phyloP scores from a whole-genome alignment of 2,888 invertebrate genomes.

The Pristionchus japonicus region DNA sequence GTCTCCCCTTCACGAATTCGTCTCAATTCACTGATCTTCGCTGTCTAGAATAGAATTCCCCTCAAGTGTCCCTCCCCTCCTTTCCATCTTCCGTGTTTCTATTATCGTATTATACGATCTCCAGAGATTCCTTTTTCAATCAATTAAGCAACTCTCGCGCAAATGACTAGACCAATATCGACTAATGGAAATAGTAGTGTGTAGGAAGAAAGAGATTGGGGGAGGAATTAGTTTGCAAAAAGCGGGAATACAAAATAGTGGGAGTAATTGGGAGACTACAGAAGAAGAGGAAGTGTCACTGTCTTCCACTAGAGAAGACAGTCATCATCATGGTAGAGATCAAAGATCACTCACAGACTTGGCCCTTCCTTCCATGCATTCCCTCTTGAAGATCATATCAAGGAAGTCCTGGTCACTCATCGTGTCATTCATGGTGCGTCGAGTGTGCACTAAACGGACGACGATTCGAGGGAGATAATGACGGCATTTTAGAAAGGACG shows the following conservation, averaged over 20 bases:
- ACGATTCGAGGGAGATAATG: neutral
- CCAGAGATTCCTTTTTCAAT: neutral
- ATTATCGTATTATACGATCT: neutral
- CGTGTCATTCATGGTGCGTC: neutral
- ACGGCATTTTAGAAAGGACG: neutral
- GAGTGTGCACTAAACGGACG: neutral
- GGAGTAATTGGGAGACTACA: neutral
- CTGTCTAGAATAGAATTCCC: neutral
- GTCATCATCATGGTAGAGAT: neutral
- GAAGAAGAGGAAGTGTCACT: neutral
- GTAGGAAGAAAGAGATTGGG: neutral
- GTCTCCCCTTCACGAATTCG: neutral
- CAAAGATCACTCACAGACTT: neutral
- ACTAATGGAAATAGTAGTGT: neutral
- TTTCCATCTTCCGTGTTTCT: neutral
- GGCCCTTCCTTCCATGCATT: neutral
- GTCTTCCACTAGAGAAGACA: neutral
- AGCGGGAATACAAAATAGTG: neutral
- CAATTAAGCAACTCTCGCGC: neutral
- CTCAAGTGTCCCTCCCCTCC: neutral
- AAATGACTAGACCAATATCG: neutral
- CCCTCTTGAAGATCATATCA: conserved; percentile 13
- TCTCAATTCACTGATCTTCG: neutral
- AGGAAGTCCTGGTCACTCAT: neutral
- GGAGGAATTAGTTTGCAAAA: too few species aligned